Percentiles rank a stretch among this genome's conserved stretches.
phyloP scores from a whole-genome alignment of 2,113 vertebrate genomes.

The Tympanuchus pallidicinctus region DNA sequence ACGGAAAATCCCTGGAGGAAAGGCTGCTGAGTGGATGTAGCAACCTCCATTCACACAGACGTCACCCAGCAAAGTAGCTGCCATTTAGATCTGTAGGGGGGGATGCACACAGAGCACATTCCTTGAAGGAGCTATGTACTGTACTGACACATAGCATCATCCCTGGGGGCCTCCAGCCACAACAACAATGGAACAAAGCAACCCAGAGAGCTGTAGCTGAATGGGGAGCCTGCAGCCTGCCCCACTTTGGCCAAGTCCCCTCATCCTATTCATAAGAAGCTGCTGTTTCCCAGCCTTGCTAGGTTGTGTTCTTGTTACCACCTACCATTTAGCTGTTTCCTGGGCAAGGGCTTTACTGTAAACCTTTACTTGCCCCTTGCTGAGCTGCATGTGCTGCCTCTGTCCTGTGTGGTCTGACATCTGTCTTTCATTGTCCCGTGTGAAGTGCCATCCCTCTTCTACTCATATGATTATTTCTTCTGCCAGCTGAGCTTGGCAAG shows the following conservation, averaged over 20 bases:
- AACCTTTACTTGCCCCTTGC: not conserved
- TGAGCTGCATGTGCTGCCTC: not conserved
- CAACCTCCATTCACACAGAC: not conserved
- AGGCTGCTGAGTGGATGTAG: conserved; percentile 7
- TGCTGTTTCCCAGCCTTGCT: not conserved
- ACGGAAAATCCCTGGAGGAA: not conserved
- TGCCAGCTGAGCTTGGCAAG: not conserved
- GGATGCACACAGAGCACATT: accelerated
- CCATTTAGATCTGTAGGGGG: not conserved
- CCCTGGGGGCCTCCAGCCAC: not conserved
- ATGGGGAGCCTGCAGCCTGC: not conserved
- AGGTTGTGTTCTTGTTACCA: not conserved
- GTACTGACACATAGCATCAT: not conserved
- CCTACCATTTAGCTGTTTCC: not conserved
- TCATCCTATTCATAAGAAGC: not conserved
- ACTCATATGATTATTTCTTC: not conserved
- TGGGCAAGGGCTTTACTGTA: not conserved
- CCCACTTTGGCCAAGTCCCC: accelerated
- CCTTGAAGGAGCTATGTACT: not conserved
- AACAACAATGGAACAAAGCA: conserved; percentile 36
- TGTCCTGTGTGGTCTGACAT: conserved; percentile 23
- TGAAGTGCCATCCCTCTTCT: conserved; percentile 12
- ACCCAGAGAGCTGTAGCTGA: not conserved
- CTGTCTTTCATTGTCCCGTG: not conserved
- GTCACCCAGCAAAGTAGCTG: not conserved